Conservation (phyloP, 2,888 invertebrate species). For the Philaethria dido region DNA sequence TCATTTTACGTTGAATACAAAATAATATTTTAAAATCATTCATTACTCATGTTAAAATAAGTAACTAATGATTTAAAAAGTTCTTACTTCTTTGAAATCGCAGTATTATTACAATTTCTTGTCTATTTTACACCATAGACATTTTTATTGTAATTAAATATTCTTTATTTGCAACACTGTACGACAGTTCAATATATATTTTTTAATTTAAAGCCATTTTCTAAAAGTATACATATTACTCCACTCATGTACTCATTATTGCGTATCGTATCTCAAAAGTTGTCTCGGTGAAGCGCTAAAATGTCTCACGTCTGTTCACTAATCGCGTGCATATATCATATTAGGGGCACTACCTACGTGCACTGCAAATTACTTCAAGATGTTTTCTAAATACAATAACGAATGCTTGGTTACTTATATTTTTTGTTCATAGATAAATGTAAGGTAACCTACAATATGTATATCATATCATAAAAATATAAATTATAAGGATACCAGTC, state of each 20-base stretch:
- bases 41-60: too few relatives aligned
- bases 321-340: conserved; percentile 46
- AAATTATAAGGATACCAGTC: too few relatives aligned
- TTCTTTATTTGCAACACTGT: too few relatives aligned
- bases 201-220: not conserved
- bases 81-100: too few relatives aligned
- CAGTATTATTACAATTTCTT: too few relatives aligned
- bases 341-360: conserved; percentile 40
- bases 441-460: not conserved
- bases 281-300: conserved; percentile 38
- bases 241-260: conserved; percentile 3
- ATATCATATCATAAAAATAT: not conserved
- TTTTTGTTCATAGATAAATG: not conserved
- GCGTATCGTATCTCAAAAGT: conserved; percentile 29
- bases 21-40: too few relatives aligned
- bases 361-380: conserved; percentile 40
- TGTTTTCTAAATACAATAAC: conserved; percentile 33
- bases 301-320: conserved; percentile 44
- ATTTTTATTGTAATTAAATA: too few relatives aligned
- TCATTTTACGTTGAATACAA: too few relatives aligned
- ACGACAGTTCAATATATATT: not conserved
- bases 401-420: not conserved
- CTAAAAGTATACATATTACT: not conserved
- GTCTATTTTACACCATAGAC: too few relatives aligned
- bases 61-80: too few relatives aligned